Percentiles rank a stretch among this genome's conserved stretches.
phyloP scores from a whole-genome alignment of 2,888 invertebrate species.

The Kryphioiulus occultus region DNA sequence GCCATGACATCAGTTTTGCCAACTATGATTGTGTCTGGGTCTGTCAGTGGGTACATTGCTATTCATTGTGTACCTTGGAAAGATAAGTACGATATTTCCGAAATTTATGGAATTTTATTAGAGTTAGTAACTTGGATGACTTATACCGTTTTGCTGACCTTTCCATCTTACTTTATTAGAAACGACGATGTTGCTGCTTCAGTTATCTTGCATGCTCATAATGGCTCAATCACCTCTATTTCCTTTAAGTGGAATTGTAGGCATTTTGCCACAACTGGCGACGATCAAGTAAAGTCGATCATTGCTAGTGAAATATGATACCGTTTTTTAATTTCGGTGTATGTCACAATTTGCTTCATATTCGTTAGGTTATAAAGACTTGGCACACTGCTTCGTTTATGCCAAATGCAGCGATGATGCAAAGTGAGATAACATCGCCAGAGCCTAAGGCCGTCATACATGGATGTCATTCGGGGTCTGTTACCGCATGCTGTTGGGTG shows the following conservation, averaged over 20 bases:
- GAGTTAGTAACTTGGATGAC: background rate
- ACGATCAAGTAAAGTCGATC: slow-evolving; percentile 26
- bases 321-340: background rate
- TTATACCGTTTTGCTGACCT: background rate
- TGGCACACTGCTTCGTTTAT: background rate
- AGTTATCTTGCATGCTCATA: background rate
- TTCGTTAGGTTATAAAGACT: background rate
- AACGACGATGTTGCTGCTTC: background rate
- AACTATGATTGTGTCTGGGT: slow-evolving; percentile 33
- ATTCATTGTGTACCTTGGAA: background rate
- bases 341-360: background rate
- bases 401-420: background rate
- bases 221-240: slow-evolving; percentile 15
- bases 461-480: background rate
- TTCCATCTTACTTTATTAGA: background rate
- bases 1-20: background rate
- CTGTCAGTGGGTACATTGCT: background rate
- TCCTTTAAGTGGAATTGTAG: background rate
- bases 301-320: background rate
- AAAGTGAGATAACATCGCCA: background rate
- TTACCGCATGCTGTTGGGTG: background rate
- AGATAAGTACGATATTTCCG: background rate
- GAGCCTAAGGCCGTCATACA: background rate
- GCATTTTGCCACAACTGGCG: background rate
- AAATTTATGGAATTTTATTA: background rate